Conservation (phyloP, 1,140 invertebrate species). For the Drosophila saltans region DNA sequence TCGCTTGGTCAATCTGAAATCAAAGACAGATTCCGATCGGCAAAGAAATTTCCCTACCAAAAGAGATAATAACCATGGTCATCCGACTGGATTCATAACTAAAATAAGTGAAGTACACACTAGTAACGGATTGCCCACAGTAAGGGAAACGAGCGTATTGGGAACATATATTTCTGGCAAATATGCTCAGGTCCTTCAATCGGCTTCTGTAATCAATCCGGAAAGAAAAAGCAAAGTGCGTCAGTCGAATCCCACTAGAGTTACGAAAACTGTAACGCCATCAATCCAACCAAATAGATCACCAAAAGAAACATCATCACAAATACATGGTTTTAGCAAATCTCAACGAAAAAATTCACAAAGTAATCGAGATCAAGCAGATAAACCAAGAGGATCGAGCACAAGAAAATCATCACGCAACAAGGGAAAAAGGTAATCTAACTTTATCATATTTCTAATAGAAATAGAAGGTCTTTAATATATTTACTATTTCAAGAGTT, state of each 20-base stretch:
- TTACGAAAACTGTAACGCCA: conserved; percentile 60
- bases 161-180: conserved; percentile 47
- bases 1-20: conserved; percentile 85
- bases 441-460: neutral
- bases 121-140: conserved; percentile 22
- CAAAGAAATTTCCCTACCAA: conserved; percentile 47
- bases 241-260: conserved; percentile 47
- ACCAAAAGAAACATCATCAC: conserved; percentile 35
- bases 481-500: too few species aligned
- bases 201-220: conserved; percentile 20
- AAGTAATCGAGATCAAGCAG: conserved; percentile 28
- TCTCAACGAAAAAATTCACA: conserved; percentile 49
- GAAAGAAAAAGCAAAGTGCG: conserved; percentile 58
- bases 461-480: too few species aligned
- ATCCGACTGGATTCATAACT: conserved; percentile 31
- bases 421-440: conserved; percentile 64
- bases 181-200: conserved; percentile 44
- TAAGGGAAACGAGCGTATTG: conserved; percentile 19
- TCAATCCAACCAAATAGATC: conserved; percentile 46
- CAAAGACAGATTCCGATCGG: conserved; percentile 57
- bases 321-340: conserved; percentile 40
- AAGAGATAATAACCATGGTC: conserved; percentile 64
- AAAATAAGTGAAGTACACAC: conserved; percentile 43
- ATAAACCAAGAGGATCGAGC: conserved; percentile 38
- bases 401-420: conserved; percentile 60